Conservation (phyloP, 2,888 invertebrate genomes). For the Proisotoma minuta region DNA sequence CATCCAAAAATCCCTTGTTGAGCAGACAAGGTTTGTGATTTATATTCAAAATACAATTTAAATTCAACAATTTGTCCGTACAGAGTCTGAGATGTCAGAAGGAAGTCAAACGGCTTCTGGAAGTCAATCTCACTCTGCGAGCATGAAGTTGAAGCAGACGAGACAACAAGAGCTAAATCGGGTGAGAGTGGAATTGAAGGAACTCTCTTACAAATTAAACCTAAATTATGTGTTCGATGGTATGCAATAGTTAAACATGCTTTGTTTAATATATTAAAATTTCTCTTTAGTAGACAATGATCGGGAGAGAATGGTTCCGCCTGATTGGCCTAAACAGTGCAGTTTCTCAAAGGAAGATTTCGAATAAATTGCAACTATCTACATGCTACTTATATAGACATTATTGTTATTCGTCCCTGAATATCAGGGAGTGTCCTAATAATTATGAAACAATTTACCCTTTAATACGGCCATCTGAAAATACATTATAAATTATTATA, state of each 20-base stretch:
- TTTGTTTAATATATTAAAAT: not conserved
- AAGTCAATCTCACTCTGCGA: not conserved
- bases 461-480: no score
- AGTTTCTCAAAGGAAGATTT: not conserved
- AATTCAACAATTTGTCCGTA: not conserved
- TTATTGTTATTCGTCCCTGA: no score
- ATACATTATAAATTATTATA: no score
- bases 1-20: not conserved
- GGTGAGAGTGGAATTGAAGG: slow-evolving; percentile 37
- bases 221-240: slow-evolving; percentile 35
- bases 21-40: not conserved
- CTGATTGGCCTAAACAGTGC: not conserved
- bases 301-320: not conserved
- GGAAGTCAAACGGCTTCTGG: no score
- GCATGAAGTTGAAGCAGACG: not conserved
- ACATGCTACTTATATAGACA: no score
- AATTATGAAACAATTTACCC: no score
- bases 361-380: not conserved
- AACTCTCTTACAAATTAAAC: slow-evolving; percentile 33
- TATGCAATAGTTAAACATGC: not conserved
- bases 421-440: no score
- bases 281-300: not conserved
- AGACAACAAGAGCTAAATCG: slow-evolving; percentile 26
- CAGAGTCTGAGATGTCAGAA: slow-evolving; percentile 1
- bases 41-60: not conserved